Conservation (phyloP, 2,113 vertebrate species). For the Corvus moneduloides region DNA sequence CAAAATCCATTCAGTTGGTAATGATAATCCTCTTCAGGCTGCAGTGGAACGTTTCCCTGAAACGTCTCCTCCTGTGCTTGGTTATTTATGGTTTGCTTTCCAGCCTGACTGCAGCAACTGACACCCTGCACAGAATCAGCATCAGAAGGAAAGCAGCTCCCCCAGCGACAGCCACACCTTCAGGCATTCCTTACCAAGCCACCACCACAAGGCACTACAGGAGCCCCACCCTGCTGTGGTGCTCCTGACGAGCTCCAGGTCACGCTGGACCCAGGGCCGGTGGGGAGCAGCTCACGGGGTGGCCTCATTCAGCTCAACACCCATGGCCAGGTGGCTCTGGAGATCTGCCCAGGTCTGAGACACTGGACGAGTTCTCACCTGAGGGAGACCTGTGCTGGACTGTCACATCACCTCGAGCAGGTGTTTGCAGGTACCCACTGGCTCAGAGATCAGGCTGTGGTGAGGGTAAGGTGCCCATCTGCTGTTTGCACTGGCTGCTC, state of each 20-base stretch:
- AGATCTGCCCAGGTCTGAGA: neutral
- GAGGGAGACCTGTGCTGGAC: neutral
- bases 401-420: neutral
- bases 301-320: neutral
- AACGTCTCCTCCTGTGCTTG: neutral
- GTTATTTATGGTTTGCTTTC: slow-evolving; percentile 21
- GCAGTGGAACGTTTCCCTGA: neutral
- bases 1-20: neutral
- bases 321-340: fast-evolving
- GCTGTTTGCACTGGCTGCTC: neutral
- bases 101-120: neutral
- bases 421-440: neutral
- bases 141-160: neutral
- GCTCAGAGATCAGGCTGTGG: neutral
- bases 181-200: neutral
- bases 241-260: neutral
- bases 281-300: neutral
- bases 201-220: fast-evolving
- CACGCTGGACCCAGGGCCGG: fast-evolving
- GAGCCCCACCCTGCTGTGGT: neutral
- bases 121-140: neutral
- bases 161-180: neutral
- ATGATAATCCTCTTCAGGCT: neutral
- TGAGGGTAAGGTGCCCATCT: neutral
- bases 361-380: fast-evolving